Base-by-base conservation (phyloP, 2,797 vertebrate species). In the Orestias chungarensis region DNA sequence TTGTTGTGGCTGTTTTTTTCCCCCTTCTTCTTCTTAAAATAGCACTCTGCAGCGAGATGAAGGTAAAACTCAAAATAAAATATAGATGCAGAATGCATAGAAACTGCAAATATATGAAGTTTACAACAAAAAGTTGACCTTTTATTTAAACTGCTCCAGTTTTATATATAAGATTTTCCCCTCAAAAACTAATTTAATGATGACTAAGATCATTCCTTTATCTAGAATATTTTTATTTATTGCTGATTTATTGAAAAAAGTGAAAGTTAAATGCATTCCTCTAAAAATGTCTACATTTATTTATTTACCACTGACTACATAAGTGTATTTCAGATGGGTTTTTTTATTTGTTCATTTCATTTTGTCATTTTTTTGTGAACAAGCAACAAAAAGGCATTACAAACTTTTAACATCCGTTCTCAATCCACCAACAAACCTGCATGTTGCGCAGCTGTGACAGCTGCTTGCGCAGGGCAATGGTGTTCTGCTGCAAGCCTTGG, bases 401-500 rank as follows among this genome's bases (percentile, higher is more conserved):
- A 1, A 47, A 66, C 17, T 20, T 23, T 33, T 3, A 49, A 2
- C 18, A n/a, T 27, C 14, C 17, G 46, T 29, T 0, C 29, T 74
- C 66, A n/a, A 40, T 54, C 8, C 12, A n/a, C 35, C 33, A 35
- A 69, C 80, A 54, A 90, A 98, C 97, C 96, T 99, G 97, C 75
- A 98, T 93, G 85, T 97, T 96, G 82, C 94, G 95, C 47, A 99
- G 86, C 88, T 98, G 97, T 71, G 95, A 95, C 64, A 99, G 95
- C 85, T 99, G 97, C 80, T 95, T 95, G 62, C 97, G 96, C 84
- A 99, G 95, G 4, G 96, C 96, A 11, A 93, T 94, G 85, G 97
- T 95, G 80, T 96, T 98, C 86, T 95, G 96, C 92, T 98, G 97
- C 83, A 99, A 93, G 88, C 96, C 96, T 3, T 96, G 96, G 17